These are phyloP conservation scores for Dromius quadrimaculatus DNA, from an alignment of 2,888 invertebrate genomes.

Conservation along the genomic window DNA sequence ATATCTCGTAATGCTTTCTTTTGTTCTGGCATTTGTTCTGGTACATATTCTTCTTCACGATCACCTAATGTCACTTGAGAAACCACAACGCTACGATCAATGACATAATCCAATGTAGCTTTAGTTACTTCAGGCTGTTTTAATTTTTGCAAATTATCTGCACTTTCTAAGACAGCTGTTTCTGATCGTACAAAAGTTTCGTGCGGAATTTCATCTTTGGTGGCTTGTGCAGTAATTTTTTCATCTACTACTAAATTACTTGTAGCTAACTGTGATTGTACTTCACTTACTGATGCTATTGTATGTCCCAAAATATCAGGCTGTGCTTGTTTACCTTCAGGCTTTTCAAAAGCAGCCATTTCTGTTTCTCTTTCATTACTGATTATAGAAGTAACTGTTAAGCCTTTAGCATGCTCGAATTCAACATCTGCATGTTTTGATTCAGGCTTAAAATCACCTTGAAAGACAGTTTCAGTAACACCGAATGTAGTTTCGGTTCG, in stretches of 20 bases:
- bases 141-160: constrained; percentile 61
- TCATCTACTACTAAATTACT: constrained; percentile 57
- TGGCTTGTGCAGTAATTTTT: constrained; percentile 57
- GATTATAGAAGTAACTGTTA: constrained; percentile 67
- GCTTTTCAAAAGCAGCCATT: constrained; percentile 62
- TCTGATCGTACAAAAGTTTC: constrained; percentile 63
- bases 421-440: constrained; percentile 64
- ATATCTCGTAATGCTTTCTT: constrained; percentile 61
- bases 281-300: constrained; percentile 67
- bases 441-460: constrained; percentile 61
- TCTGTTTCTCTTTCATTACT: constrained; percentile 68
- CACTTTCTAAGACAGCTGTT: constrained; percentile 65
- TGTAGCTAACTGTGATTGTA: constrained; percentile 62
- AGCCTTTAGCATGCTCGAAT: constrained; percentile 65
- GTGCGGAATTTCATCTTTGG: constrained; percentile 60
- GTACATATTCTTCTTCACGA: constrained; percentile 64
- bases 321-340: constrained; percentile 62
- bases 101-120: constrained; percentile 66
- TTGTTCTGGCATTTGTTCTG: constrained; percentile 61
- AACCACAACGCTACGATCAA: constrained; percentile 63
- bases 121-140: constrained; percentile 63
- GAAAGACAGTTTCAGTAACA: constrained; percentile 65
- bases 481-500: constrained; percentile 66
- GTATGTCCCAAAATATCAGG: constrained; percentile 64
- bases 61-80: constrained; percentile 66